These are phyloP conservation scores for Meloidogyne exigua DNA, from an alignment of 1,140 invertebrate species.

Conservation along the genomic window DNA sequence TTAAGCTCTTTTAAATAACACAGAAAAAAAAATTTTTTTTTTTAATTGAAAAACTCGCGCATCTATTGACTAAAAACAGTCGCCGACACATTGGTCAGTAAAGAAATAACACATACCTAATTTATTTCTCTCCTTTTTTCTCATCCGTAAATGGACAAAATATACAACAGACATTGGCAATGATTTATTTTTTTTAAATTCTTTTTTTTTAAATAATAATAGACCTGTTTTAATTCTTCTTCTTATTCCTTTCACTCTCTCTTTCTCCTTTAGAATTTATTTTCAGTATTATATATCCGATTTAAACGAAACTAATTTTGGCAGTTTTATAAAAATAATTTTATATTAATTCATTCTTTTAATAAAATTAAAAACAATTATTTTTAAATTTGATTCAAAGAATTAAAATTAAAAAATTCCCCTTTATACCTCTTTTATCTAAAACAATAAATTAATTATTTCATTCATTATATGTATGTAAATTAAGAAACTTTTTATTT, in stretches of 20 bases:
- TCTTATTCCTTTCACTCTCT: not conserved
- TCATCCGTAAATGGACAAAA: not conserved
- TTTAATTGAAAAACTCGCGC: not conserved
- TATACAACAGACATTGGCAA: not conserved
- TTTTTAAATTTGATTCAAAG: not conserved
- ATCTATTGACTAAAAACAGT: not conserved
- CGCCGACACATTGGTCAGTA: not conserved
- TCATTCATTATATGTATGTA: too few species aligned
- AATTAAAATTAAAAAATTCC: not conserved
- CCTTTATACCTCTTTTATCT: not conserved
- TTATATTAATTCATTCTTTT: not conserved
- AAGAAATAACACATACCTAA: too few species aligned
- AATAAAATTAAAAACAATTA: too few species aligned
- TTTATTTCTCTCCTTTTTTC: not conserved
- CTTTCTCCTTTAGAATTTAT: too few species aligned
- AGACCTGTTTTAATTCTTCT: not conserved
- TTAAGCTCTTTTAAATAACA: not conserved
- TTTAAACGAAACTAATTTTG: too few species aligned
- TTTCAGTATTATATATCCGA: too few species aligned
- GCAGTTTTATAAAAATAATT: not conserved
- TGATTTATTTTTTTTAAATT: too few species aligned
- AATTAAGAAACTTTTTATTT: too few species aligned
- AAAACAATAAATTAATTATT: too few species aligned
- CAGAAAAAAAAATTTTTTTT: not conserved
- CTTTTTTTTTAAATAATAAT: not conserved